A percentile compares a stretch with the other conserved stretches of the same genome.
These are phyloP conservation scores for Griposia aprilina DNA, from an alignment of 2,888 invertebrate species.

Conservation along the genomic window DNA sequence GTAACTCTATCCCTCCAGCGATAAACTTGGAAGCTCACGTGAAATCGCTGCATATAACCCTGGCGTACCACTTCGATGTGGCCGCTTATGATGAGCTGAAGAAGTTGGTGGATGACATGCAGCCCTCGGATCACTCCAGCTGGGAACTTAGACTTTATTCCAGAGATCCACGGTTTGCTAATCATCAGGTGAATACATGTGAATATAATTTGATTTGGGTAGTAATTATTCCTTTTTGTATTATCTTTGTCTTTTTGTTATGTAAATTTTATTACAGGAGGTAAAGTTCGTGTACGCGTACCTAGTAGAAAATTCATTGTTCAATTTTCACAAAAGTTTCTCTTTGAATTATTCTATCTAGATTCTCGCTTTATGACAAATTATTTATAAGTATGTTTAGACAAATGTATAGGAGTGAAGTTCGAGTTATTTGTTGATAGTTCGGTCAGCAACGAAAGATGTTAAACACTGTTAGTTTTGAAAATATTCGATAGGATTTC, in stretches of 20 bases:
- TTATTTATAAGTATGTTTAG: not conserved
- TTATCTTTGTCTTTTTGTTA: not conserved
- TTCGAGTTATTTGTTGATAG: not conserved
- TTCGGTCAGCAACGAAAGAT: not conserved
- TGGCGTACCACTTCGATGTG: slow-evolving; percentile 96
- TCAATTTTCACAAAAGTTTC: not conserved
- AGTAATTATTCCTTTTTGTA: too few species aligned
- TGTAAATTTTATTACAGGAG: not conserved
- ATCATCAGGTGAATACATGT: slow-evolving; percentile 86
- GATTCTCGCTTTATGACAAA: not conserved
- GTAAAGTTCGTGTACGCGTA: too few species aligned
- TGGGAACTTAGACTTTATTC: slow-evolving; percentile 98
- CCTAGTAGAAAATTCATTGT: not conserved
- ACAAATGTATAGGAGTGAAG: not conserved
- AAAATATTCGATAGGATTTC: not conserved
- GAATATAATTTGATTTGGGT: too few species aligned
- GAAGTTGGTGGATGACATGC: slow-evolving; percentile 93
- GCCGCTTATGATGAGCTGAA: slow-evolving; percentile 93
- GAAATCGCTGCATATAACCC: slow-evolving; percentile 96
- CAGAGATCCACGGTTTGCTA: slow-evolving; percentile 94
- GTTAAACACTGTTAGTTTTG: not conserved
- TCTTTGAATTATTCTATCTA: not conserved
- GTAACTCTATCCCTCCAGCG: slow-evolving; percentile 84
- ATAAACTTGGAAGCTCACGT: slow-evolving; percentile 95
- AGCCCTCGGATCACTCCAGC: slow-evolving; percentile 91